These are phyloP conservation scores for Hymenopus coronatus DNA, from an alignment of 2,888 invertebrate genomes.

Conservation along the genomic window DNA sequence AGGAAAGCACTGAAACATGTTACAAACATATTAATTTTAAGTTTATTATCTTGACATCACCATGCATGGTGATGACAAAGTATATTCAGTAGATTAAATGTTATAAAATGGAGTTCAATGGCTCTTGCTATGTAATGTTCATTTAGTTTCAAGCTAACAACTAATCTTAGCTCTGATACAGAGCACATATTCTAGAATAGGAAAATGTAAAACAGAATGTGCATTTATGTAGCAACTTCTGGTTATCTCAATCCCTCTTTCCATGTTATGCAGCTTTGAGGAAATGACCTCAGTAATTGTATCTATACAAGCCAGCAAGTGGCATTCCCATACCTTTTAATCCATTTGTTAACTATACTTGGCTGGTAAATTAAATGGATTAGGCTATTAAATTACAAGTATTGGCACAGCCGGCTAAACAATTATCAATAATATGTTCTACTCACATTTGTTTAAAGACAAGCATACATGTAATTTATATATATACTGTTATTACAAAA, in stretches of 20 bases:
- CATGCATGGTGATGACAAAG: neutral
- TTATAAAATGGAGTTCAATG: neutral
- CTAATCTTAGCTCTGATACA: neutral
- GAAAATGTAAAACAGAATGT: neutral
- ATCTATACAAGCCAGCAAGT: neutral
- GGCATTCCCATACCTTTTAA: neutral
- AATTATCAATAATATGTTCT: neutral
- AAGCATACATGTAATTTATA: neutral
- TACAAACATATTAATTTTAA: neutral
- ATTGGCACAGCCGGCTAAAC: neutral
- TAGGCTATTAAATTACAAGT: neutral
- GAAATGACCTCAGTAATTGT: neutral
- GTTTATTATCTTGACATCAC: neutral
- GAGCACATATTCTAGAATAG: neutral
- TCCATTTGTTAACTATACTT: neutral
- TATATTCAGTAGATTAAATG: neutral
- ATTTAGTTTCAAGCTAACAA: neutral
- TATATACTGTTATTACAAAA: neutral
- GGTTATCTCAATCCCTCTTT: neutral
- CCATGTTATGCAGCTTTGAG: neutral
- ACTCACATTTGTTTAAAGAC: neutral
- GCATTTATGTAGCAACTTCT: neutral
- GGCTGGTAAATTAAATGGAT: neutral
- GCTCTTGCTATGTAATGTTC: neutral
- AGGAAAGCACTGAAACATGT: neutral